These are phyloP conservation scores for Ceyx erithaca DNA, from an alignment of 2,797 vertebrate genomes.

Conservation along the genomic window DNA sequence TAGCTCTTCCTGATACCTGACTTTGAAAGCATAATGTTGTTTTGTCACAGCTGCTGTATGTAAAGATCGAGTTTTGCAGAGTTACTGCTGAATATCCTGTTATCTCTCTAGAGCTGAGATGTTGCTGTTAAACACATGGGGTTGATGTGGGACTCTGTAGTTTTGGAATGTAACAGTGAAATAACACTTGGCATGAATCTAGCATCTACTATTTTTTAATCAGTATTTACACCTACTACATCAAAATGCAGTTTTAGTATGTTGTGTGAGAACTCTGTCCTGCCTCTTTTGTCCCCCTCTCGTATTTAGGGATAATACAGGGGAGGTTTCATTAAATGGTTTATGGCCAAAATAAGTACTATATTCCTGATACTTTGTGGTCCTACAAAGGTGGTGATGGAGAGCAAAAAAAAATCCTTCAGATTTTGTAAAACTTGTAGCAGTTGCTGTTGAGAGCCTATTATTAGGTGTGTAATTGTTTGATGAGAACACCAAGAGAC, in stretches of 20 bases:
- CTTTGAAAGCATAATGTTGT: not conserved
- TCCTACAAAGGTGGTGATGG: not conserved
- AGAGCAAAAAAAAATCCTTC: not conserved
- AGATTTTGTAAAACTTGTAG: not conserved
- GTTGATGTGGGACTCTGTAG: not conserved
- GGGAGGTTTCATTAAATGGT: not conserved
- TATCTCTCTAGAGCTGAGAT: not conserved
- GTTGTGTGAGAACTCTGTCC: fast-evolving
- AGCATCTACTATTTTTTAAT: not conserved
- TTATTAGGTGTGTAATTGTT: not conserved
- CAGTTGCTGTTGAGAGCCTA: not conserved
- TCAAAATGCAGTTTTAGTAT: not conserved
- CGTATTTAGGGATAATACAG: not conserved
- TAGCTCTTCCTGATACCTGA: not conserved
- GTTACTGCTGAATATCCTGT: not conserved
- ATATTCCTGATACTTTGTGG: not conserved
- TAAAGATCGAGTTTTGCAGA: not conserved
- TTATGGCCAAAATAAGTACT: not conserved
- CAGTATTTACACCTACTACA: not conserved
- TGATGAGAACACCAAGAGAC: not conserved
- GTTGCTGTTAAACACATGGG: not conserved
- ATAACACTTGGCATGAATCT: not conserved
- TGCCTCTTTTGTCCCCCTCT: not conserved
- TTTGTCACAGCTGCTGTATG: not conserved
- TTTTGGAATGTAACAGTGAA: not conserved